These are phyloP conservation scores for Dynastes hyllus DNA, from an alignment of 2,888 invertebrate species.

Conservation along the genomic window DNA sequence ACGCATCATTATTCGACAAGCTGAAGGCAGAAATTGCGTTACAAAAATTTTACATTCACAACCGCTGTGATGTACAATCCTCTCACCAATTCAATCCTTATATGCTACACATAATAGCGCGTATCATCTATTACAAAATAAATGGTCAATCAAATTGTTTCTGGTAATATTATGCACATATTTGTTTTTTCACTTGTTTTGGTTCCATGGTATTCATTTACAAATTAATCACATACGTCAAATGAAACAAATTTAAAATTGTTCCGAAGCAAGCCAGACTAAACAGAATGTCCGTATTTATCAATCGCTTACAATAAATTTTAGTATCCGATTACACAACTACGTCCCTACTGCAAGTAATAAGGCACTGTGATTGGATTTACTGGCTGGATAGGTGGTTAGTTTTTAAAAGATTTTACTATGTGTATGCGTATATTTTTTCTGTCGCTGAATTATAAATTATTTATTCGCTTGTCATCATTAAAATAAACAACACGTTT, in stretches of 20 bases:
- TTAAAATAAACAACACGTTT: conserved; percentile 34
- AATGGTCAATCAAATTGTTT: too few relatives aligned
- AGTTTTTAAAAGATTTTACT: conserved; percentile 12
- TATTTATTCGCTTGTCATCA: conserved; percentile 41
- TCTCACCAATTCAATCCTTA: too few relatives aligned
- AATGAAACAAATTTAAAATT: conserved; percentile 33
- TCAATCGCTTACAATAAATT: conserved; percentile 26
- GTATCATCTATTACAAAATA: too few relatives aligned
- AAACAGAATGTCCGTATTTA: conserved; percentile 39
- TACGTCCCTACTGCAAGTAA: conserved; percentile 26
- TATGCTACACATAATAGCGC: too few relatives aligned
- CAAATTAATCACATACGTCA: conserved; percentile 30
- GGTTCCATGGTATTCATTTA: conserved; percentile 23
- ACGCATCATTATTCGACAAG: too few relatives aligned
- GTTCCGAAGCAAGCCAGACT: conserved; percentile 25
- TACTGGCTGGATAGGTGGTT: conserved; percentile 1
- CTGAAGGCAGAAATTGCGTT: too few relatives aligned
- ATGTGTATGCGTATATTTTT: conserved; percentile 26
- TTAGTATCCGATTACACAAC: conserved; percentile 30
- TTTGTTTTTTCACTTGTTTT: background rate
- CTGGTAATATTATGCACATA: too few relatives aligned
- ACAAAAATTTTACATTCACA: too few relatives aligned
- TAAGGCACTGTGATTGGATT: conserved; percentile 32
- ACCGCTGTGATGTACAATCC: too few relatives aligned
- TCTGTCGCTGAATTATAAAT: conserved; percentile 27